Base-by-base conservation (phyloP, 2,113 vertebrate species). In the Ornithorhynchus anatinus region DNA sequence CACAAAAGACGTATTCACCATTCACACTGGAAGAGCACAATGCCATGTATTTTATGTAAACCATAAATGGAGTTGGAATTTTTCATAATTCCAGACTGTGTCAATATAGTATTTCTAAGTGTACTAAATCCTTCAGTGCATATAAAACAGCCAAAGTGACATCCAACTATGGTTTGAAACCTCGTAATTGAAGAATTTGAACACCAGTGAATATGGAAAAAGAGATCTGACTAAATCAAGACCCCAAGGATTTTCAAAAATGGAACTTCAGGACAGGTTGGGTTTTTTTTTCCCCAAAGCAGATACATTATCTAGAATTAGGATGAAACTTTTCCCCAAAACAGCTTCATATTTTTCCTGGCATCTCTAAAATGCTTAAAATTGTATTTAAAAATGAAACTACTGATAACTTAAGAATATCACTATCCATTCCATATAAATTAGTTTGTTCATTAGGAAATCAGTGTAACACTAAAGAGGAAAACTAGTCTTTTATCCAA, bases 1-100 rank as follows among this genome's bases (percentile, higher is more conserved):
- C 56, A 93, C 91, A 93, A 93, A 86, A 59, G 85, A 23, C 64
- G 84, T 90, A 91, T 92, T 93, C 90, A 92, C 91, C 83, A 92
- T 89, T 92, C 83, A 90, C 87, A 79, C 7, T 63, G 82, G 72
- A 89, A 82, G 79, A 89, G 85, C 62, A 88, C 89, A 92, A 91
- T 81, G 86, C 84, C 83, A 56, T 89, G 85, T 86, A 90, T 91
- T 90, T 91, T 93, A 91, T 93, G 84, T 90, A 91, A 90, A 84
- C 70, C 79, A 85, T 89, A 92, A 92, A 91, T 83, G 88, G 86
- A 81, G 80, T 76, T 60, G 85, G 77, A 85, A 75, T 39, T 89
- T 84, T 56, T 87, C 86, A 73, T 52, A 75, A 66, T 53, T 60
- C 48, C 61, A 85, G 54, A 87, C 39, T 32, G 74, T 77, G 53